Base-by-base conservation (phyloP, 2,888 invertebrate species). In the Lepidocyrtoides sp. region DNA sequence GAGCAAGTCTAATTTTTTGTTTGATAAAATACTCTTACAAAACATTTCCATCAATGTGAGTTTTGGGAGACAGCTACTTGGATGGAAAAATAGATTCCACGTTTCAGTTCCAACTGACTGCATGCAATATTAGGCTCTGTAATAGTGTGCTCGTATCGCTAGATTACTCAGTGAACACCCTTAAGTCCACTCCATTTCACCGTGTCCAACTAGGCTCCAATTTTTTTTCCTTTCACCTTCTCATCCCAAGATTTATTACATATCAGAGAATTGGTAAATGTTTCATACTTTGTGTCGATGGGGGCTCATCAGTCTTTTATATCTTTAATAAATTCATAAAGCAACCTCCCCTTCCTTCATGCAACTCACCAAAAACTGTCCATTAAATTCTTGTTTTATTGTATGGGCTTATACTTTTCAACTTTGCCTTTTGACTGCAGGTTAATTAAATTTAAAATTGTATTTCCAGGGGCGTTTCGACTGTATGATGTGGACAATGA, bases 401-500 rank as follows among this genome's bases (percentile, higher is more conserved):
- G n/a, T n/a, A n/a, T n/a, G n/a, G n/a, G n/a, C n/a, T n/a, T n/a
- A n/a, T n/a, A n/a, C n/a, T 23, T 32, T 32, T 20, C 8, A 29
- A 32, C 4, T 8, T 72, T 72, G 12, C n/a, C 7, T 36, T 83
- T 83, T 66, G 79, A n/a, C n/a, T n/a, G n/a, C n/a, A n/a, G n/a
- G n/a, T n/a, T n/a, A n/a, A n/a, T n/a, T n/a, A n/a, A n/a, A n/a
- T n/a, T n/a, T n/a, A n/a, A n/a, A n/a, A n/a, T n/a, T 79, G 83
- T 29, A 57, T 75, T 95, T 96, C 83, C 96, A 99, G 99, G 99
- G 99, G 99, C 99, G 89, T 99, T 99, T 95, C 97, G 98, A 95
- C 96, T 99, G 51, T 99, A 99, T 95, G 99, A 99, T 95, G 98
- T 98, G 92, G 98, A 99, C 96, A 98, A 98, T 96, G 98, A 99